Evolutionary conservation across 2,797 vertebrate genomes (phyloP).

Genomic region (Myripristis jacobus): DNA sequence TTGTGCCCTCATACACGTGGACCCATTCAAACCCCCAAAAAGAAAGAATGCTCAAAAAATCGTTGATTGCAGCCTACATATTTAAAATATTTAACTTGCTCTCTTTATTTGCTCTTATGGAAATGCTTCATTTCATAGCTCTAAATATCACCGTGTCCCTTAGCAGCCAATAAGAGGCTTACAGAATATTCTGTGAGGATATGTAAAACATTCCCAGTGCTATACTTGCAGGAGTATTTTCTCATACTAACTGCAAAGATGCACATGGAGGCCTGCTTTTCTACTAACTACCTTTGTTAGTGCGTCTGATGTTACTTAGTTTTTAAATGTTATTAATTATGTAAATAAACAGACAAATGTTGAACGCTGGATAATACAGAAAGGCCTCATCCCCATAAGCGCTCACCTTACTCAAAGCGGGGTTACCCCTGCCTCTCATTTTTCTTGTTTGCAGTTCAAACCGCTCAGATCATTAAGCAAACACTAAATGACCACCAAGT

Average conservation of each 20-base stretch:
- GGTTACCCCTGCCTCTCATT: not conserved
- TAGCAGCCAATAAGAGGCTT: not conserved
- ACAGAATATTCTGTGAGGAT: not conserved
- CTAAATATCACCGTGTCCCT: slow-evolving; percentile 27
- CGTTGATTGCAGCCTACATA: not conserved
- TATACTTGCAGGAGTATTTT: not conserved
- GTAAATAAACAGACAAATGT: no score
- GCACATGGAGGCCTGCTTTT: no score
- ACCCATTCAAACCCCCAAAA: no score
- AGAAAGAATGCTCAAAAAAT: no score
- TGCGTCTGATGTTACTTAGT: no score
- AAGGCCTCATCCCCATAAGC: no score
- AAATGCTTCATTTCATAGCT: slow-evolving; percentile 16
- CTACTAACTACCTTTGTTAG: no score
- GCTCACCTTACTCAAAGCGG: no score
- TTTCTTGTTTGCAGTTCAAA: slow-evolving; percentile 43
- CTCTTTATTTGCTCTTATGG: slow-evolving; percentile 23
- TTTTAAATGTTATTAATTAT: no score
- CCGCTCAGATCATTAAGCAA: slow-evolving; percentile 40
- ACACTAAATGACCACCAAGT: slow-evolving; percentile 31
- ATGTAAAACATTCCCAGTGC: slow-evolving; percentile 1
- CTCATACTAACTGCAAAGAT: no score
- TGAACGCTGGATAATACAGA: no score
- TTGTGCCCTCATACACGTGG: no score
- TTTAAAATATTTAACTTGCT: slow-evolving; percentile 11